phyloP scores from a whole-genome alignment of 1,140 invertebrate genomes.

The Zaprionus africanus region DNA sequence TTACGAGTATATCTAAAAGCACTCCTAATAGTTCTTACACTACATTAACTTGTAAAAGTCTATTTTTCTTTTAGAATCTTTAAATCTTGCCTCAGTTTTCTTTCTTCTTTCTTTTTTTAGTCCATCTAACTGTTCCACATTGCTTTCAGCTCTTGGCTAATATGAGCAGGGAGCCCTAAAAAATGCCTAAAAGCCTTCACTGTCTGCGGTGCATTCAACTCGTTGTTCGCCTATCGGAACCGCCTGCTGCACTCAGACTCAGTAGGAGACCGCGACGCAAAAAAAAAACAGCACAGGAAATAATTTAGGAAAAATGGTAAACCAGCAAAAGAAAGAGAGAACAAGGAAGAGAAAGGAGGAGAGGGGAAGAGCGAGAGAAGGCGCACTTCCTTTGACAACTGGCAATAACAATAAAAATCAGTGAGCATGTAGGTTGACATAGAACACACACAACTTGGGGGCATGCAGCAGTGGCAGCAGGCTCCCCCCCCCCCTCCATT shows the following conservation, averaged over 20 bases:
- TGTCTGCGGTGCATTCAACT: constrained; percentile 44
- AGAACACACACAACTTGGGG: constrained; percentile 27
- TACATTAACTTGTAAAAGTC: no score
- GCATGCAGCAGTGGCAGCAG: constrained; percentile 16
- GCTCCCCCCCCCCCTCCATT: not conserved
- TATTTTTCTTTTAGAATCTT: not conserved
- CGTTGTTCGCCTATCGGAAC: constrained; percentile 18
- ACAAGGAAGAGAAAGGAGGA: not conserved
- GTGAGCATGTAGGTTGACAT: constrained; percentile 71
- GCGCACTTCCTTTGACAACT: constrained; percentile 80
- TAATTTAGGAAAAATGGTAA: constrained; percentile 73
- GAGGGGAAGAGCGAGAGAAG: constrained; percentile 17
- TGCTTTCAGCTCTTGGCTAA: not conserved
- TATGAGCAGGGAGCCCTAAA: not conserved
- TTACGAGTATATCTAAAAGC: no score
- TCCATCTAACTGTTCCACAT: not conserved
- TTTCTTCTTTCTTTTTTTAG: not conserved
- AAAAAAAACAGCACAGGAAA: constrained; percentile 61
- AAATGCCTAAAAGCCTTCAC: constrained; percentile 13
- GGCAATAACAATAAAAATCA: constrained; percentile 83
- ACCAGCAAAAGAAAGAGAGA: constrained; percentile 17
- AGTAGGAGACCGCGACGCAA: constrained; percentile 8
- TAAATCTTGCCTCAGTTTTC: not conserved
- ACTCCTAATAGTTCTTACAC: no score
- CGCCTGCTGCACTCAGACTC: constrained; percentile 18